Evolutionary conservation across 2,113 vertebrate genomes (phyloP).

Genomic region (Sinocyclocheilus anophthalmus): DNA sequence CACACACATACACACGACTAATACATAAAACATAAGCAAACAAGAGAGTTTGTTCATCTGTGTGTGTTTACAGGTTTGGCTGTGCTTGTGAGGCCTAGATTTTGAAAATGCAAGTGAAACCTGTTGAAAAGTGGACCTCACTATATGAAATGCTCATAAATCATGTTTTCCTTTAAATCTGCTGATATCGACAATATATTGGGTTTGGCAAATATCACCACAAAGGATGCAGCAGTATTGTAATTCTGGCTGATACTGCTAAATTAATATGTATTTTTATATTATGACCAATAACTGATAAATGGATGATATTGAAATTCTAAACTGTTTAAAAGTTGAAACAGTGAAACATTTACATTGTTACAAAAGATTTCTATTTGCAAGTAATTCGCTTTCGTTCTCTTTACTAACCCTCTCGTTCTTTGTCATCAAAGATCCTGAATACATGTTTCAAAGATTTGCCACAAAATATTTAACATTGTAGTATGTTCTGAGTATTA

Average conservation of each 20-base stretch:
- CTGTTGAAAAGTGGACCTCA: not conserved
- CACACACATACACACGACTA: constrained; percentile 13
- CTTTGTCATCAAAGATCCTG: not conserved
- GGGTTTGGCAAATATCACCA: not conserved
- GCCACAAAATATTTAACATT: no score
- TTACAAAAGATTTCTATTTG: no score
- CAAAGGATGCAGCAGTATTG: not conserved
- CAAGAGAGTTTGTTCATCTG: not conserved
- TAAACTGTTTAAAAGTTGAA: not conserved
- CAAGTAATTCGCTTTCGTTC: no score
- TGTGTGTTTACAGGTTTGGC: not conserved
- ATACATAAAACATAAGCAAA: constrained; percentile 2
- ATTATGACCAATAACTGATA: not conserved
- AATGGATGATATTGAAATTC: not conserved
- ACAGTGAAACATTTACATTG: no score
- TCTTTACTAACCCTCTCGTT: no score
- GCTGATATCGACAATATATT: not conserved
- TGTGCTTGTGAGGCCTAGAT: not conserved
- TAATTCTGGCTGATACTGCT: not conserved
- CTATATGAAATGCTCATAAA: not conserved
- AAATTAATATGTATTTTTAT: not conserved
- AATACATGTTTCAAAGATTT: no score
- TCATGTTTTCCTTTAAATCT: not conserved
- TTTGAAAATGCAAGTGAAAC: not conserved
- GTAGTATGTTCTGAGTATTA: no score